Conservation (phyloP, 2,113 vertebrate species). For the Cynopterus brachyotis region DNA sequence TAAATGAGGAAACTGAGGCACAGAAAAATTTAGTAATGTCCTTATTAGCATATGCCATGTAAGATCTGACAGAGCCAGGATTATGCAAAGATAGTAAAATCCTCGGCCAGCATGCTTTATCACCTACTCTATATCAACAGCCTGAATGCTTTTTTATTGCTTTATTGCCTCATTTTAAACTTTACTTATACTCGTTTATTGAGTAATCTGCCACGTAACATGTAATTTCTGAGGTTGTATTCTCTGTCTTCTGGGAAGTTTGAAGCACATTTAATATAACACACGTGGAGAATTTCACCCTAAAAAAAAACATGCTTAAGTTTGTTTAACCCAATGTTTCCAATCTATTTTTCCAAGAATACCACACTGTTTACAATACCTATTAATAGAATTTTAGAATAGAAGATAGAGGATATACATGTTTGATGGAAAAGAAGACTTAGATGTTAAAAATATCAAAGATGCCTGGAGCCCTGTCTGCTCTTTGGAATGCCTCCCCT, state of each 20-base stretch:
- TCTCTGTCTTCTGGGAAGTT: neutral
- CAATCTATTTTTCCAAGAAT: neutral
- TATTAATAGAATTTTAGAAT: neutral
- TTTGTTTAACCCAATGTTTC: neutral
- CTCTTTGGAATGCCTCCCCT: neutral
- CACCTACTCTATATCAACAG: neutral
- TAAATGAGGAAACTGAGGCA: neutral
- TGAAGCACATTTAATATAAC: neutral
- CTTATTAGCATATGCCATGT: neutral
- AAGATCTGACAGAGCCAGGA: neutral
- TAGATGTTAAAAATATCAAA: neutral
- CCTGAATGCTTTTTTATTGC: neutral
- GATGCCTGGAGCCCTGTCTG: fast-evolving
- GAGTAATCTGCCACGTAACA: neutral
- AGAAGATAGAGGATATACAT: neutral
- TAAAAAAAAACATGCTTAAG: neutral
- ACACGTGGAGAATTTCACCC: neutral
- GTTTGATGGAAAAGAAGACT: neutral
- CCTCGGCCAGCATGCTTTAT: neutral
- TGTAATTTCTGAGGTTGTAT: neutral
- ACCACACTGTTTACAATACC: neutral
- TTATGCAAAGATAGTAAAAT: neutral
- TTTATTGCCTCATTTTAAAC: neutral
- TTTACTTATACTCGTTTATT: neutral
- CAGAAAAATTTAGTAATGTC: neutral